A percentile compares a stretch with the other conserved stretches of the same genome.
Evolutionary conservation across 2,113 vertebrate species (phyloP).

Genomic region (Sterrhoptilus dennistouni): DNA sequence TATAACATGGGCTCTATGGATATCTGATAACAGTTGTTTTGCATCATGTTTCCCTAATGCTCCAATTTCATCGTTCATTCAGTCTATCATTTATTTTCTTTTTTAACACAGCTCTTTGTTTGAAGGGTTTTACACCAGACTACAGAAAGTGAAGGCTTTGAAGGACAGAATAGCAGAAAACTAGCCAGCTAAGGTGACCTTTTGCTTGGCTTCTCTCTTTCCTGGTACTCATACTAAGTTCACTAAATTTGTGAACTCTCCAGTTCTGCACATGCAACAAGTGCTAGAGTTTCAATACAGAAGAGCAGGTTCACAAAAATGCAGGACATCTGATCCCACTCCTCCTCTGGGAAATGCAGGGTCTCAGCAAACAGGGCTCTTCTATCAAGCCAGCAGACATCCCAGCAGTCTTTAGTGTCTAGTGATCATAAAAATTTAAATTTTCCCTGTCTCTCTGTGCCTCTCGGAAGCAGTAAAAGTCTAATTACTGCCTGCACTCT

Average conservation of each 20-base stretch:
- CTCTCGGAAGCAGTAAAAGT: background rate
- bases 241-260: background rate
- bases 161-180: background rate
- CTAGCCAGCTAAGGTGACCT: background rate
- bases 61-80: background rate
- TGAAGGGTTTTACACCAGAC: background rate
- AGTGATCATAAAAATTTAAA: conserved; percentile 12
- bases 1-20: background rate
- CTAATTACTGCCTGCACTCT: conserved; percentile 35
- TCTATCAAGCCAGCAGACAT: background rate
- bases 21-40: background rate
- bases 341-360: background rate
- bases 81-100: background rate
- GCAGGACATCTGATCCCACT: background rate
- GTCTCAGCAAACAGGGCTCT: background rate
- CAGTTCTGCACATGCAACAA: background rate
- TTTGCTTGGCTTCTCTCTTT: background rate
- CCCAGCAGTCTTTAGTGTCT: background rate
- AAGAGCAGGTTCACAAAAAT: background rate
- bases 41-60: background rate
- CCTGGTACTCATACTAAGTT: background rate
- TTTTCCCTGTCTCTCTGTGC: background rate
- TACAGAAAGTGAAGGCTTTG: background rate
- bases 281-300: background rate
- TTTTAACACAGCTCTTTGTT: background rate